Evolutionary conservation across 1,140 invertebrate species (phyloP).

Genomic region (Anagrus nilaparvatae): DNA sequence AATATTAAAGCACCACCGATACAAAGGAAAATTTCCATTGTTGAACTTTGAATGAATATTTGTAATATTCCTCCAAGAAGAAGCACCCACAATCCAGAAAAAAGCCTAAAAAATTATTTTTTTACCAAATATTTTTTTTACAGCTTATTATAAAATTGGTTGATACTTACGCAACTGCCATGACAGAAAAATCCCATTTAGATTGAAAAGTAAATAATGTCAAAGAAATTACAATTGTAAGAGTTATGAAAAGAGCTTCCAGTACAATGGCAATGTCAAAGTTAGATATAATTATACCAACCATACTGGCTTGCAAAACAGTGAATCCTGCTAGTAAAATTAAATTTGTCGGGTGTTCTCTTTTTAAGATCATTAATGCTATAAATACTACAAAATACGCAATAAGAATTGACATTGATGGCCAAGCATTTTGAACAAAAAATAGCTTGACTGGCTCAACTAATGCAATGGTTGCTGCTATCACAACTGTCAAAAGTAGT

Average conservation of each 20-base stretch:
- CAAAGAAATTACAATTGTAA: constrained; percentile 57
- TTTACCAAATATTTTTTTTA: not conserved
- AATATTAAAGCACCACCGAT: constrained; percentile 67
- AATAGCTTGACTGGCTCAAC: constrained; percentile 51
- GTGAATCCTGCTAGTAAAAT: constrained; percentile 60
- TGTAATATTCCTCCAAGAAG: constrained; percentile 64
- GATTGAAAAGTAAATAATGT: constrained; percentile 73
- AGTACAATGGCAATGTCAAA: constrained; percentile 61
- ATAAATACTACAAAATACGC: constrained; percentile 50
- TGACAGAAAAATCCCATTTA: constrained; percentile 68
- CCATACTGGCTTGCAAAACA: constrained; percentile 56
- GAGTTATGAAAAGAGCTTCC: constrained; percentile 64
- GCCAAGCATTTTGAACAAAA: constrained; percentile 58
- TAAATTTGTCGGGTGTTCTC: constrained; percentile 56
- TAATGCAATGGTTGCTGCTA: constrained; percentile 54
- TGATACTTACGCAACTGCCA: constrained; percentile 58
- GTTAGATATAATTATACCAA: constrained; percentile 63
- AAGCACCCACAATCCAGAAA: constrained; percentile 57
- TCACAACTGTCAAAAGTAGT: constrained; percentile 57
- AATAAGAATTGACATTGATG: constrained; percentile 49
- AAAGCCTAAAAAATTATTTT: constrained; percentile 48
- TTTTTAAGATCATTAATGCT: constrained; percentile 51
- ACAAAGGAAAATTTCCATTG: constrained; percentile 56
- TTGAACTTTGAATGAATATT: constrained; percentile 57
- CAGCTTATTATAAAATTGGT: constrained; percentile 9